Conservation (phyloP, 2,888 invertebrate species). For the Caenorhabditis panamensis region DNA sequence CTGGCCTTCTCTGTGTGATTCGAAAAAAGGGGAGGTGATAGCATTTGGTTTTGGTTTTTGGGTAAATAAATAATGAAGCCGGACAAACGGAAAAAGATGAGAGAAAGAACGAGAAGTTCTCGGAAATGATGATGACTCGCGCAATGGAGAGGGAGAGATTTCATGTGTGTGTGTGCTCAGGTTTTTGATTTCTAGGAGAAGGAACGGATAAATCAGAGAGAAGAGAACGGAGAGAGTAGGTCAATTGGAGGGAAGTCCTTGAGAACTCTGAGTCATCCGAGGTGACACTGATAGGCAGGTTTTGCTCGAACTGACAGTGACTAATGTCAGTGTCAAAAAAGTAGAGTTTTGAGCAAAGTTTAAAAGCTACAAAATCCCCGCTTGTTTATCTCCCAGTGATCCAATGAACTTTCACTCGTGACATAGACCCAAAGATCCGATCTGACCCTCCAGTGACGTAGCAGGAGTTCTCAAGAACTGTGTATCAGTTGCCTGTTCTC, state of each 20-base stretch:
- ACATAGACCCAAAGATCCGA: no score
- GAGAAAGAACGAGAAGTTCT: slow-evolving; percentile 38
- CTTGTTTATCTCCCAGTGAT: slow-evolving; percentile 6
- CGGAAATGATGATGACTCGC: slow-evolving; percentile 48
- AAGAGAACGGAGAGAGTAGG: slow-evolving; percentile 15
- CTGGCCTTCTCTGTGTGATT: slow-evolving; percentile 24
- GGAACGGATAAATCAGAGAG: slow-evolving; percentile 33
- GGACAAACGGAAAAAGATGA: slow-evolving; percentile 18
- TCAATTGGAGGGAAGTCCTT: slow-evolving; percentile 25
- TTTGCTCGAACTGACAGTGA: no score
- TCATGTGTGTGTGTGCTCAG: slow-evolving; percentile 49
- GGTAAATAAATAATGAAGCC: slow-evolving; percentile 52
- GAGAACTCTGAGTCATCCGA: slow-evolving; percentile 29
- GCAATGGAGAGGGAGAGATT: no score
- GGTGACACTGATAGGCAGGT: no score
- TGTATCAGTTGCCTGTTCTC: not conserved
- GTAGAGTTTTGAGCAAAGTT: no score
- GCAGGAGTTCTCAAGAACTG: not conserved
- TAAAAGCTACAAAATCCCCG: no score
- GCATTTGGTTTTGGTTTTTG: slow-evolving; percentile 58
- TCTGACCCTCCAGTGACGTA: slow-evolving; percentile 3
- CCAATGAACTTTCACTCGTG: not conserved
- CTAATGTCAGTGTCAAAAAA: no score
- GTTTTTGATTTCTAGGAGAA: slow-evolving; percentile 40
- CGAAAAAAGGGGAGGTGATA: slow-evolving; percentile 45